Conservation (phyloP, 2,888 invertebrate species). For the Drosophila leonis region DNA sequence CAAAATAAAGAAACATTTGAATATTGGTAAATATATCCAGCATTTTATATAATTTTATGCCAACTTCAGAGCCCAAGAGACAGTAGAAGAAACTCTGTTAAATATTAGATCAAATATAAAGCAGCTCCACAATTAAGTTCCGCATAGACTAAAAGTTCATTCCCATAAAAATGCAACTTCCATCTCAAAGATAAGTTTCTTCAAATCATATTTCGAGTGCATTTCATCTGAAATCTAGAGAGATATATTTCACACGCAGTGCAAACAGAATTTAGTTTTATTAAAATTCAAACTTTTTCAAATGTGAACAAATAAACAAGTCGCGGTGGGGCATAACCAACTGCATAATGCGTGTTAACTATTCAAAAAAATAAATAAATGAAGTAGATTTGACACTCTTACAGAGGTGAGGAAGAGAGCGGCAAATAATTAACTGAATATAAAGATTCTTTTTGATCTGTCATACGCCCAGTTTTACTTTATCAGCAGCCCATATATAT, state of each 20-base stretch:
- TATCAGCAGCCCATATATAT: neutral
- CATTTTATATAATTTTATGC: too few species aligned
- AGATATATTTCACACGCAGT: neutral
- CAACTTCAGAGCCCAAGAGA: too few species aligned
- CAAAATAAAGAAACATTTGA: too few species aligned
- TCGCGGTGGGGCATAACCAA: neutral
- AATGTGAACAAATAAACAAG: conserved; percentile 1
- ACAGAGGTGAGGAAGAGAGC: too few species aligned
- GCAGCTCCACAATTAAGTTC: too few species aligned
- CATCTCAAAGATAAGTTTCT: neutral
- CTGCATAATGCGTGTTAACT: neutral
- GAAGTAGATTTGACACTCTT: too few species aligned
- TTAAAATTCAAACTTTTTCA: conserved; percentile 6
- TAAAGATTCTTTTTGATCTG: too few species aligned
- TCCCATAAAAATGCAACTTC: neutral
- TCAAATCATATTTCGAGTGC: neutral
- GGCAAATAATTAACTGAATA: too few species aligned
- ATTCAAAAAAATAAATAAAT: neutral
- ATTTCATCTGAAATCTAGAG: neutral
- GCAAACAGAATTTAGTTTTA: neutral
- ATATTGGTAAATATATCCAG: too few species aligned
- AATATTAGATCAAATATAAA: too few species aligned
- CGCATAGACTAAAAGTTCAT: neutral
- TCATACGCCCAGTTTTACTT: too few species aligned
- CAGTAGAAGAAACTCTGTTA: too few species aligned